Evolutionary conservation across 2,113 vertebrate species (phyloP).

Genomic region (Microtus montanus): DNA sequence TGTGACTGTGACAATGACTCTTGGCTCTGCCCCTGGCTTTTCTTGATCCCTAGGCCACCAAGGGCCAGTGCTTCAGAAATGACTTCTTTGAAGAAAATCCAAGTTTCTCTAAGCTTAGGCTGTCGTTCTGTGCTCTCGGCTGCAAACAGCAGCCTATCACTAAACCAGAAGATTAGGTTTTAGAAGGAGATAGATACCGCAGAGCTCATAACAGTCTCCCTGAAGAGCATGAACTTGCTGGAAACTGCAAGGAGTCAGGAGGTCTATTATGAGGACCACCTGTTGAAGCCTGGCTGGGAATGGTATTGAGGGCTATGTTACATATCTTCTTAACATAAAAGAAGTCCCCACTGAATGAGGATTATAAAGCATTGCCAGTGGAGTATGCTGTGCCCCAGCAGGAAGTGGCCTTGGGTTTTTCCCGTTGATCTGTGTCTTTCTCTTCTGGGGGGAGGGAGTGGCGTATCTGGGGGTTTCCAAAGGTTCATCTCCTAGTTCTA

Average conservation of each 20-base stretch:
- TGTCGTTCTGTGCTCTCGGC: background rate
- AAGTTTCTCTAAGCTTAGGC: background rate
- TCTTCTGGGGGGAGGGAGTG: background rate
- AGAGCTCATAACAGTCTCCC: background rate
- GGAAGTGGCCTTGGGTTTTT: background rate
- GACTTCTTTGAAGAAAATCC: background rate
- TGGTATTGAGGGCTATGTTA: background rate
- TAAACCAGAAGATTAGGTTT: background rate
- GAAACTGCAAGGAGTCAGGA: background rate
- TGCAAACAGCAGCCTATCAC: background rate
- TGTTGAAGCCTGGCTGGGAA: background rate
- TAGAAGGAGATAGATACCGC: background rate
- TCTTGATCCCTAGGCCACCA: background rate
- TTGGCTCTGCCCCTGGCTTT: background rate
- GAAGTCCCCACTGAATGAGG: background rate
- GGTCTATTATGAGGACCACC: background rate
- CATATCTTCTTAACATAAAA: background rate
- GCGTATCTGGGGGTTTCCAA: background rate
- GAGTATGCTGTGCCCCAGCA: accelerated
- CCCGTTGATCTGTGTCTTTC: background rate
- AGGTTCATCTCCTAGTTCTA: background rate
- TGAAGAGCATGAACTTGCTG: background rate
- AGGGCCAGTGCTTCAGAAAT: background rate
- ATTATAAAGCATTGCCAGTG: background rate
- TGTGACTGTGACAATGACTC: background rate